Base-by-base conservation (phyloP, 1,140 invertebrate genomes). In the Drosophila mojavensis region DNA sequence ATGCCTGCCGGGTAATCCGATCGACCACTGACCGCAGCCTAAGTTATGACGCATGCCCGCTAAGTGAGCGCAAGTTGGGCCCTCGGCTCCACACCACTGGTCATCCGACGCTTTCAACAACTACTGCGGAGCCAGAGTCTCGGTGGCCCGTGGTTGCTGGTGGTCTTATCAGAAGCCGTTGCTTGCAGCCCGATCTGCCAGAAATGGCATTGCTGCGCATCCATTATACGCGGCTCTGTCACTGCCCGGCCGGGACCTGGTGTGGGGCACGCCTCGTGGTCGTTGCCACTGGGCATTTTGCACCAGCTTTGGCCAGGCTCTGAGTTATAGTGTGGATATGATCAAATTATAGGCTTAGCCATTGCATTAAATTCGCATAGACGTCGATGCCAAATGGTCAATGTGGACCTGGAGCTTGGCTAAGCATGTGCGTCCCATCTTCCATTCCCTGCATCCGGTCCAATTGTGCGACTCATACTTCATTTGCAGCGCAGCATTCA, bases 161-260 rank as follows among this genome's bases (percentile, higher is more conserved):
- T 91, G 89, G 89, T 91, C 89, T 91, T 91, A 91, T 91, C 89
- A 91, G 89, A 88, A 91, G 89, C 89, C 77, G 79, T 58, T 69
- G 77, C 55, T 63, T 59, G 80, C 84, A 72, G 73, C 73, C 81
- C 82, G 64, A 91, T 77, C 88, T 91, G 89, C 89, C 89, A 89
- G 68, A 88, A 89, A 79, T 84, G 89, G 81, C 89, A 79, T 80
- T 88, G 85, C 78, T 79, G 85, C 80, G 86, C 85, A 89, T 89
- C 65, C 84, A 89, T 89, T 89, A 89, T 89, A 71, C 66, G 43
- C 60, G 28, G 69, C 66, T 81, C 88, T 91, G 80, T 88, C 88
- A 88, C 74, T 91, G 78, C 81, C 50, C 47, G 36, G 10, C 36
- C 10, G 9, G 36, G 10, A 39, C 36, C 55, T 64, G 56, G 63